Evolutionary conservation across 2,797 vertebrate species (phyloP), one percentile per base, ranked within the genome.

Genomic region (Phataginus tricuspis): DNA sequence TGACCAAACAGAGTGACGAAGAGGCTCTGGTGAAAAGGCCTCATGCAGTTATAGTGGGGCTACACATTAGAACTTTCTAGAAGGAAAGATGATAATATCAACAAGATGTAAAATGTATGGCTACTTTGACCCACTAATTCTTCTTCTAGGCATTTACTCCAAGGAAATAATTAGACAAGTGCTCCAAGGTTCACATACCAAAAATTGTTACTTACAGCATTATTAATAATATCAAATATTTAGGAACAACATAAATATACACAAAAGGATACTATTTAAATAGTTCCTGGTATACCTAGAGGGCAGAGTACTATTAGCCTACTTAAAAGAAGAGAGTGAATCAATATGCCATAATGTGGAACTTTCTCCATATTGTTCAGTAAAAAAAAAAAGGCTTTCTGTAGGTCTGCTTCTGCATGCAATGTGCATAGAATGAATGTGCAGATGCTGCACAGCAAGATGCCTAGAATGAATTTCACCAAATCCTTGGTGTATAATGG

Each of bases 141-240:
- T 86, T 96, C 45, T 91, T 91, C 71, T 39, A 93, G 31, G 31
- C 83, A 71, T 94, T 86, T 86, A 84, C 86, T 64, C 53, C 29
- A 77, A 92, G 69, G 21, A 91, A n/a, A 79, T 72, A 74, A 96
- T 90, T 82, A 88, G 78, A 93, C 29, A 88, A 80, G 49, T 82
- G 42, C 61, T 72, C 29, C 23, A 86, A 90, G 29, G 25, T 86
- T 78, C 45, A 82, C 19, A 84, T 19, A 87, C 72, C n/a, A 91
- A 86, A 82, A 72, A 68, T 83, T 21, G 16, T 72, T 90, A 91
- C 29, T 91, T 85, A 53, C 49, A 49, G 49, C 10, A 87, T 79
- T 72, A 37, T 80, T 96, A 74, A 79, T 90, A 96, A 91, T 79
- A 83, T 12, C 27, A 95, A 91, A 85, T 91, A 64, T 80, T 85